Percentiles rank a stretch among this genome's conserved stretches.
These are phyloP conservation scores for Drosophila testacea DNA, from an alignment of 2,888 invertebrate species.

Conservation along the genomic window DNA sequence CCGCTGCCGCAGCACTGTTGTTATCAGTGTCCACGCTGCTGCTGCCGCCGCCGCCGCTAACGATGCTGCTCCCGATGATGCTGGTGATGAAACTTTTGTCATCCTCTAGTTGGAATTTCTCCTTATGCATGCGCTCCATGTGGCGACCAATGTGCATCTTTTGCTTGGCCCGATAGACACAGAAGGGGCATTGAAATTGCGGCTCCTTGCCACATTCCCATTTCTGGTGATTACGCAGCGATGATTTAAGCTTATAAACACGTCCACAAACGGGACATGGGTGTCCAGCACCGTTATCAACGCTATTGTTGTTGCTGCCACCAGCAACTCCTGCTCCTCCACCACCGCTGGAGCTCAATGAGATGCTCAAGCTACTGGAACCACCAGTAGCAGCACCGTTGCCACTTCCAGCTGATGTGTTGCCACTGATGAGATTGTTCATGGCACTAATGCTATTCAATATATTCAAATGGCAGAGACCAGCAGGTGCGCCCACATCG, in stretches of 20 bases:
- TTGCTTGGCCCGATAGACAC: slow-evolving; percentile 93
- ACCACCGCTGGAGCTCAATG: slow-evolving; percentile 32
- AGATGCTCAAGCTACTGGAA: neutral
- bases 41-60: slow-evolving; percentile 19
- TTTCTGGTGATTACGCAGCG: slow-evolving; percentile 92
- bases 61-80: slow-evolving; percentile 51
- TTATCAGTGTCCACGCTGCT: slow-evolving; percentile 38
- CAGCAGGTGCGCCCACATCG: slow-evolving; percentile 78
- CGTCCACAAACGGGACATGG: slow-evolving; percentile 93
- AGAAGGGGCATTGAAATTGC: slow-evolving; percentile 92
- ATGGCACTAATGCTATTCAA: slow-evolving; percentile 84
- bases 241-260: slow-evolving; percentile 94
- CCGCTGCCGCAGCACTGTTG: slow-evolving; percentile 49
- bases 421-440: slow-evolving; percentile 83
- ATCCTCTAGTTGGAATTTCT: slow-evolving; percentile 86
- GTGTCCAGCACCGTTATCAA: slow-evolving; percentile 87
- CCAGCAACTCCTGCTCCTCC: slow-evolving; percentile 53
- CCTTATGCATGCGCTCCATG: slow-evolving; percentile 93
- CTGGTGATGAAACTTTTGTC: slow-evolving; percentile 81
- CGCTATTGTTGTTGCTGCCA: slow-evolving; percentile 56
- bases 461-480: slow-evolving; percentile 82
- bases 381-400: slow-evolving; percentile 24
- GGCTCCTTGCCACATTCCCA: slow-evolving; percentile 95
- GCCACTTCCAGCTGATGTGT: slow-evolving; percentile 54
- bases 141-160: slow-evolving; percentile 94